A percentile compares a stretch with the other conserved stretches of the same genome.
Evolutionary conservation across 2,113 vertebrate genomes (phyloP).

Genomic region (Tragelaphus imberbis): DNA sequence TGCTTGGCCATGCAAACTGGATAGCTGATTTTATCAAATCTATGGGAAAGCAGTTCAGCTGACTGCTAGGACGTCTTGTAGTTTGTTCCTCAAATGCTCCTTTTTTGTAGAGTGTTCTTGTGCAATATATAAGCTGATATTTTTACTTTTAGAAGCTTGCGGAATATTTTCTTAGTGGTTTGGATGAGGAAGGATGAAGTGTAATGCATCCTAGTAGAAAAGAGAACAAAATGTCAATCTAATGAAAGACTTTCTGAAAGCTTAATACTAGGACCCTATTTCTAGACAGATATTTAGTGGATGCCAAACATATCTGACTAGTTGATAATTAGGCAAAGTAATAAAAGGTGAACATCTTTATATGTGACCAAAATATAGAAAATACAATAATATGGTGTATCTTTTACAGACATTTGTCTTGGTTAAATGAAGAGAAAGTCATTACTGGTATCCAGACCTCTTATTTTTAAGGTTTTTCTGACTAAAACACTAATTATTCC

Average conservation of each 20-base stretch:
- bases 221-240: not conserved
- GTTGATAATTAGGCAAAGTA: not conserved
- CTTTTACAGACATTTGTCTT: not conserved
- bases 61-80: not conserved
- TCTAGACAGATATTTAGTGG: not conserved
- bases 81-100: not conserved
- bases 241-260: not conserved
- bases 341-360: conserved; percentile 1
- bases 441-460: not conserved
- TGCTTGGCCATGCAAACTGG: not conserved
- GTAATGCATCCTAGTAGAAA: not conserved
- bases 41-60: not conserved
- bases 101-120: not conserved
- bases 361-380: not conserved
- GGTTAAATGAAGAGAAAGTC: not conserved
- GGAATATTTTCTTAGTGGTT: not conserved
- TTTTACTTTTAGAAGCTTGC: not conserved
- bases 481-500: not conserved
- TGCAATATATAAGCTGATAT: not conserved
- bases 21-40: not conserved
- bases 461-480: not conserved
- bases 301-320: not conserved
- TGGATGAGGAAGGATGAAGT: not conserved
- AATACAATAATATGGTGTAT: not conserved
- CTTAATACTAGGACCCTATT: not conserved